A percentile compares a stretch with the other conserved stretches of the same genome.
phyloP scores from a whole-genome alignment of 2,797 vertebrate species.

The Bradypodion ventrale region DNA sequence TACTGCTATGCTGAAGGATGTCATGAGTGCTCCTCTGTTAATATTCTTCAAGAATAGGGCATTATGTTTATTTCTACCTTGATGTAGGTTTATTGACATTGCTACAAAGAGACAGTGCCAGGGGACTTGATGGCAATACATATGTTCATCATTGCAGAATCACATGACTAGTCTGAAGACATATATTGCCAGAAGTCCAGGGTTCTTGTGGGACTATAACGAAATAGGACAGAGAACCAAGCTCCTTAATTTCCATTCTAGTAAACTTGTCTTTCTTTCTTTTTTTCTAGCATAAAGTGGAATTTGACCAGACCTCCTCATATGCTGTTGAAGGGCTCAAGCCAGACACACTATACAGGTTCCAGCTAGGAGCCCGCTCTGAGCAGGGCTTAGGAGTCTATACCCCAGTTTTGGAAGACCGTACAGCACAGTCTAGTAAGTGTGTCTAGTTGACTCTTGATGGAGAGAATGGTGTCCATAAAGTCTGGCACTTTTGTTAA shows the following conservation, averaged over 20 bases:
- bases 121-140: neutral
- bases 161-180: neutral
- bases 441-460: conserved; percentile 54
- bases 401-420: conserved; percentile 84
- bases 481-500: neutral
- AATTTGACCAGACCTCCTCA: conserved; percentile 84
- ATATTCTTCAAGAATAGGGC: neutral
- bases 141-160: neutral
- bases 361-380: conserved; percentile 90
- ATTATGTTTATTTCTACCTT: neutral
- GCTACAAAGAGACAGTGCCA: neutral
- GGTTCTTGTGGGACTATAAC: neutral
- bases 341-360: conserved; percentile 89
- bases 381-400: conserved; percentile 90
- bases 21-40: neutral
- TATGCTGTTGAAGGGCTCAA: conserved; percentile 90
- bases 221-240: neutral
- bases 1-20: neutral
- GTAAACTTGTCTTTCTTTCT: conserved; percentile 37
- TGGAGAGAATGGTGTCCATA: neutral
- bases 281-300: conserved; percentile 82
- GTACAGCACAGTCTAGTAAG: conserved; percentile 95
- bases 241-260: neutral
- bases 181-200: neutral
- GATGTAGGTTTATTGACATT: neutral